Evolutionary conservation across 2,797 vertebrate species (phyloP).

Genomic region (Neosilurus hyrtlii): DNA sequence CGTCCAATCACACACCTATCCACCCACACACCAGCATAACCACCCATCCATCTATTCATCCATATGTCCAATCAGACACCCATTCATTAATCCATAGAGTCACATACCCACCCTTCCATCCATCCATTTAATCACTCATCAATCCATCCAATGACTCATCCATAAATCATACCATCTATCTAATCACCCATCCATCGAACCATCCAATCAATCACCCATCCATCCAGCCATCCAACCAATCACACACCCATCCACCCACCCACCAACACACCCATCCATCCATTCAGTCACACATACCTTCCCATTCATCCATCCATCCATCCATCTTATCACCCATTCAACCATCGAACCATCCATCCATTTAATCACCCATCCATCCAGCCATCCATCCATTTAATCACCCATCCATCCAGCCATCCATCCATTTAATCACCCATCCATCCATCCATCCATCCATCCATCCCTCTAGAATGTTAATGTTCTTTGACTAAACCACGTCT

Average conservation of each 20-base stretch:
- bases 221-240: not conserved
- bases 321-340: not conserved
- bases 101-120: too few relatives aligned
- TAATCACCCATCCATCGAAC: not conserved
- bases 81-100: not conserved
- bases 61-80: not conserved
- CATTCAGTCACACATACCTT: not conserved
- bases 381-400: too few relatives aligned
- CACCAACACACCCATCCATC: not conserved
- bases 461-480: slow-evolving; percentile 8
- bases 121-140: too few relatives aligned
- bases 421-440: too few relatives aligned
- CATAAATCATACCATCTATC: too few relatives aligned
- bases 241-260: not conserved
- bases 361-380: too few relatives aligned
- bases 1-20: too few relatives aligned
- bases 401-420: too few relatives aligned
- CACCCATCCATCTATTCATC: not conserved
- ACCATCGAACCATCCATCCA: not conserved
- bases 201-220: not conserved
- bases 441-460: too few relatives aligned
- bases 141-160: too few relatives aligned
- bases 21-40: not conserved
- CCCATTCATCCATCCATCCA: not conserved
- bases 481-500: slow-evolving; percentile 12